Base-by-base conservation (phyloP, 2,113 vertebrate species). In the Apteryx mantelli region DNA sequence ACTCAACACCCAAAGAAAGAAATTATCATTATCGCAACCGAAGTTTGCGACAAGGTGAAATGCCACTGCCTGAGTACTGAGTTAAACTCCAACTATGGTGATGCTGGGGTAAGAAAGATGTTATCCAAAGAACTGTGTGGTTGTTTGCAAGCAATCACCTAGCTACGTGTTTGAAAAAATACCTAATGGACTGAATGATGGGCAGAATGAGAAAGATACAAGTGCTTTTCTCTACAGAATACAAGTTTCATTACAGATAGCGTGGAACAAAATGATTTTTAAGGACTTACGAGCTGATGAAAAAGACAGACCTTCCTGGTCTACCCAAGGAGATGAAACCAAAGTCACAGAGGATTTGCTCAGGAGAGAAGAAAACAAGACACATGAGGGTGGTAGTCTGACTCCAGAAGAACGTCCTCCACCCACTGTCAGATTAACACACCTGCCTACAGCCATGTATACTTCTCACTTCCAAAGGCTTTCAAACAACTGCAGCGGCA, bases 11-110 rank as follows among this genome's bases (percentile, higher is more conserved):
- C 40, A 9, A 34, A 50, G 40, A 11, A 34, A 48, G 40, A 40
- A 42, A 21, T 5, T 5, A 50, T 8, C 36, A 12, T n/a, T 14
- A 53, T 22, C 0, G 5, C 46, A 24, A n/a, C 52, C 15, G 3
- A 3, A 10, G 2, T 28, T 13, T 79, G 13, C 42, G 19, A 18
- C 8, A 2, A 36, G 44, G 7, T 52, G 52, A 66, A 58, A 64
- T 2, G 56, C 50, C 13, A 40, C 55, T 3, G 1, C 18, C 48
- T 1, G 5, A 42, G 20, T 5, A 8, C n/a, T 5, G 2, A 42
- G 20, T 32, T 16, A n/a, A 50, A 20, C 30, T 46, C 68, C 32
- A 58, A 52, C 13, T 36, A 9, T 4, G 4, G 82, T 1, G 3
- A 52, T 73, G 42, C 15, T 0, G 1, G 25, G 8, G 7, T 58